Percentiles rank a stretch among this genome's conserved stretches.
Evolutionary conservation across 1,140 invertebrate genomes (phyloP).

Genomic region (Ephestia elutella): DNA sequence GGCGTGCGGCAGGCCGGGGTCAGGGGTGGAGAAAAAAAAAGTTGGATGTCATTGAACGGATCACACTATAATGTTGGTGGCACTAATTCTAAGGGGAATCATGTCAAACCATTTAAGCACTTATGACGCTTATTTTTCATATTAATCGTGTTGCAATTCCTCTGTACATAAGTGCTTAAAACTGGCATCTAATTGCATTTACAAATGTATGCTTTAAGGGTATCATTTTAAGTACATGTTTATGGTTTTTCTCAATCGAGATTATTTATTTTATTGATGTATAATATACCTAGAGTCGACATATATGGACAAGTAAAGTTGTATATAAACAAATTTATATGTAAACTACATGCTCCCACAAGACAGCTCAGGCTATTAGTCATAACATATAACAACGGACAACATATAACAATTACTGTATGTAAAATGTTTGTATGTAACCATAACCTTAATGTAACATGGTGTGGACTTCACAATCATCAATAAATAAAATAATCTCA

Average conservation of each 20-base stretch:
- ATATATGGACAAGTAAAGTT: conserved; percentile 17
- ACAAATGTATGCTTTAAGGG: conserved; percentile 50
- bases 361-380: conserved; percentile 62
- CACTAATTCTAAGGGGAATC: conserved; percentile 47
- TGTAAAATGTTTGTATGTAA: conserved; percentile 18
- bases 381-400: conserved; percentile 54
- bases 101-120: conserved; percentile 30
- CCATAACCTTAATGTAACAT: conserved; percentile 20
- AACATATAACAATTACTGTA: conserved; percentile 40
- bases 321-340: conserved; percentile 19
- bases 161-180: conserved; percentile 40
- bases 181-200: conserved; percentile 48
- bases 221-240: conserved; percentile 33
- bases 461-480: conserved; percentile 13
- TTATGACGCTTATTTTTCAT: conserved; percentile 19
- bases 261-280: conserved; percentile 57
- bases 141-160: conserved; percentile 5
- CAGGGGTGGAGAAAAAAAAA: conserved; percentile 66
- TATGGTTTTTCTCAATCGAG: conserved; percentile 38
- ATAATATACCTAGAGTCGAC: conserved; percentile 16
- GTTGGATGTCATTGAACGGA: conserved; percentile 66
- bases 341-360: conserved; percentile 48
- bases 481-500: conserved; percentile 70
- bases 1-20: conserved; percentile 63
- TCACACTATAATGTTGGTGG: conserved; percentile 61